A percentile compares a stretch with the other conserved stretches of the same genome.
phyloP scores from a whole-genome alignment of 1,140 invertebrate genomes.

The Cotesia chilonis region DNA sequence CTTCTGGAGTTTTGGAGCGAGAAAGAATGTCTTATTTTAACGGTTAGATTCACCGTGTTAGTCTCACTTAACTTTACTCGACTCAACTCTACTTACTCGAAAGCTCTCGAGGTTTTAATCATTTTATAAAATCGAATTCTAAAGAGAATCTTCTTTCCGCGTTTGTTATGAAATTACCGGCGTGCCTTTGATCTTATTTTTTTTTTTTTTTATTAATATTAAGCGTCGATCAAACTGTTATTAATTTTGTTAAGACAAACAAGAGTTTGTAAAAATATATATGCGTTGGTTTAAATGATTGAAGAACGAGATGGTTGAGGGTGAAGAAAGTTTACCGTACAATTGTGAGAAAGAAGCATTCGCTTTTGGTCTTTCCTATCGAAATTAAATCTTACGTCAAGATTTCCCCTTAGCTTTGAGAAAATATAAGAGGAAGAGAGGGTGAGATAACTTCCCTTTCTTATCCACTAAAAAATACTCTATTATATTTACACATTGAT shows the following conservation, averaged over 20 bases:
- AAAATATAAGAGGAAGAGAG: not conserved
- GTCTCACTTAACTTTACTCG: not conserved
- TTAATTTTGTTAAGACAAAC: too few species aligned
- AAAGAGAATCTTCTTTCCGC: too few species aligned
- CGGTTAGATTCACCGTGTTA: not conserved
- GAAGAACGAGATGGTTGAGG: not conserved
- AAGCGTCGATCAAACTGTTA: too few species aligned
- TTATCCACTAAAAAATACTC: slow-evolving; percentile 3
- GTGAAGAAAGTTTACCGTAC: slow-evolving; percentile 4
- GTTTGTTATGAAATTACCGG: too few species aligned
- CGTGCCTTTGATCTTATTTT: too few species aligned
- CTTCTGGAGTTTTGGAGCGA: not conserved
- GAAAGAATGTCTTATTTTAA: slow-evolving; percentile 15
- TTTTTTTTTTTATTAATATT: too few species aligned
- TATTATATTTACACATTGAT: slow-evolving; percentile 2
- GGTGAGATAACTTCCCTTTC: slow-evolving; percentile 16
- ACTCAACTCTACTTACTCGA: too few species aligned
- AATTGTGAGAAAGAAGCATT: slow-evolving; percentile 1
- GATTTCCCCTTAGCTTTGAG: slow-evolving; percentile 25
- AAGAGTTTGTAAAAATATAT: too few species aligned
- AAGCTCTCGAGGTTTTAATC: too few species aligned
- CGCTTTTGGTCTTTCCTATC: slow-evolving; percentile 32
- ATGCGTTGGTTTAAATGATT: slow-evolving; percentile 1
- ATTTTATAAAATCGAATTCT: too few species aligned
- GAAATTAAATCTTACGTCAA: slow-evolving; percentile 38